These are phyloP conservation scores for Catharus fuscescens DNA, from an alignment of 2,113 vertebrate genomes.

Conservation along the genomic window DNA sequence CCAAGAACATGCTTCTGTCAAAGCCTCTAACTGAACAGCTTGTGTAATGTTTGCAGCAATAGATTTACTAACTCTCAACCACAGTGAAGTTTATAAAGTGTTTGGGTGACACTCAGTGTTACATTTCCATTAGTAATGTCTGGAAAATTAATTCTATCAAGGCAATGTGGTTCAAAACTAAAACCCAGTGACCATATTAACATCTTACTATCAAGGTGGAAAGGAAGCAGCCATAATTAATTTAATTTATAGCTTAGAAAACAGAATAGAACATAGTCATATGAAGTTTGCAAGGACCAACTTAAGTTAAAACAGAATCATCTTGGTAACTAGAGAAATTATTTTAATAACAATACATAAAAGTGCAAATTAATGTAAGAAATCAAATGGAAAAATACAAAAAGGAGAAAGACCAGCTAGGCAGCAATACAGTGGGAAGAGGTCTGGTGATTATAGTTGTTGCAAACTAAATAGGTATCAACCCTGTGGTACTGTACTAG, in stretches of 20 bases:
- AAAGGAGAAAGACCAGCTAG: background rate
- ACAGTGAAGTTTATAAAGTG: background rate
- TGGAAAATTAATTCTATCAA: background rate
- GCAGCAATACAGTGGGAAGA: background rate
- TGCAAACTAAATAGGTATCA: background rate
- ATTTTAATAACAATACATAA: background rate
- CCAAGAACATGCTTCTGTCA: background rate
- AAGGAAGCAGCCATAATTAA: background rate
- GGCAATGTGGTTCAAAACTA: background rate
- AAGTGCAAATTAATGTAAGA: background rate
- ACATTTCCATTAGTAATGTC: background rate
- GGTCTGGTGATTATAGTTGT: background rate
- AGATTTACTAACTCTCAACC: background rate
- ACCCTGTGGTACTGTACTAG: background rate
- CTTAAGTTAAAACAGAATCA: background rate
- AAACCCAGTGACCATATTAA: background rate
- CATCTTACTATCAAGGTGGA: background rate
- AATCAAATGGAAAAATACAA: background rate
- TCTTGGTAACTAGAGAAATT: background rate
- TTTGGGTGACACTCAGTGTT: background rate
- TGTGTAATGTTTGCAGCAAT: background rate
- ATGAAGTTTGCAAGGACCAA: background rate
- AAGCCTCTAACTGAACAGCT: background rate
- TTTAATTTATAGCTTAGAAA: background rate
- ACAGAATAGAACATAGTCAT: background rate